A percentile compares a stretch with the other conserved stretches of the same genome.
Evolutionary conservation across 1,140 invertebrate species (phyloP).

Genomic region (Ceratina australensis): DNA sequence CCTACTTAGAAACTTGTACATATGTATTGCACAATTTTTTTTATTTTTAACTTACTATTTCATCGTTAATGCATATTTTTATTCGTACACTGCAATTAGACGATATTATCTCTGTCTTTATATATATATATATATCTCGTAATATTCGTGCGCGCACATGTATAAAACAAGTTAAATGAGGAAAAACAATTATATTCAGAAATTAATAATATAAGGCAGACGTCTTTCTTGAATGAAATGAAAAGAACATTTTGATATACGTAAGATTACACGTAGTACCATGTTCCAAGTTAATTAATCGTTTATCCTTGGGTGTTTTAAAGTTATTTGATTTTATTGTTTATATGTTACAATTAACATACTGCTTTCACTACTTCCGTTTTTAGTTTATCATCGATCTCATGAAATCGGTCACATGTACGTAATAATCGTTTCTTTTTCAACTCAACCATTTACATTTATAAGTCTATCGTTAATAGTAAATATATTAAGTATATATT

Average conservation of each 20-base stretch:
- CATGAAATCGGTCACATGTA: conserved; percentile 10
- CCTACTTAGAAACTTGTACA: conserved; percentile 29
- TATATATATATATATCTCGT: neutral
- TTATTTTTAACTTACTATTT: neutral
- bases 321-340: conserved; percentile 51
- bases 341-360: conserved; percentile 41
- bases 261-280: conserved; percentile 26
- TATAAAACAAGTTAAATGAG: neutral
- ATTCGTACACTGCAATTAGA: conserved; percentile 41
- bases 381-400: conserved; percentile 22
- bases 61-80: conserved; percentile 26
- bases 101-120: conserved; percentile 15
- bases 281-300: conserved; percentile 38
- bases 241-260: neutral
- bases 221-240: neutral
- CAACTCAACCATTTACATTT: conserved; percentile 10
- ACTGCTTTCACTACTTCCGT: conserved; percentile 5
- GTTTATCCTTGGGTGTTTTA: conserved; percentile 11
- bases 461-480: conserved; percentile 21
- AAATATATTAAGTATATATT: conserved; percentile 51
- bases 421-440: neutral
- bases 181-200: neutral
- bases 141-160: neutral
- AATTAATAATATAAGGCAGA: conserved; percentile 12
- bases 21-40: neutral